Evolutionary conservation across 37 sponge, comb jelly and placozoan genomes (phyloP).

Genomic region (Halichondria panicea): DNA sequence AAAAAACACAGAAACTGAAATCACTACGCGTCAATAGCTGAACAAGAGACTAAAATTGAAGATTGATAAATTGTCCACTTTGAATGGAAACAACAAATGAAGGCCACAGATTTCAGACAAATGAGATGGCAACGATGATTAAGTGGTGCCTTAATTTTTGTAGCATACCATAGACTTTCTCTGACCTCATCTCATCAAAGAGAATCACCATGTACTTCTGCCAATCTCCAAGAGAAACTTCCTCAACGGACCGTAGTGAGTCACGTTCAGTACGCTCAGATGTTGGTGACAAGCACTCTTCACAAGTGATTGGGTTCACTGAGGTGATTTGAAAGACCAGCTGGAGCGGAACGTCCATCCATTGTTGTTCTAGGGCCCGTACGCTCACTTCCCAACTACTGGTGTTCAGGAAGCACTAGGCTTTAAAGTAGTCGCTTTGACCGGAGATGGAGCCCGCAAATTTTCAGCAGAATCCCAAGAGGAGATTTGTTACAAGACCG

Average conservation of each 20-base stretch:
- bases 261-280: slow-evolving; percentile 9
- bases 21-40: too few species aligned
- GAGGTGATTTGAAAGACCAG: slow-evolving; percentile 23
- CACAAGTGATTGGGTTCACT: slow-evolving; percentile 35
- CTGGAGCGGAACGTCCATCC: slow-evolving; percentile 6
- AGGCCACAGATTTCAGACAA: background rate
- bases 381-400: slow-evolving; percentile 44
- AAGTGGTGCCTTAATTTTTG: slow-evolving; percentile 48
- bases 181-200: too few species aligned
- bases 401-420: slow-evolving; percentile 14
- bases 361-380: slow-evolving; percentile 21
- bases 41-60: too few species aligned
- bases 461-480: background rate
- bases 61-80: too few species aligned
- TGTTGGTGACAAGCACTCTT: slow-evolving; percentile 28
- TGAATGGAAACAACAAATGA: background rate
- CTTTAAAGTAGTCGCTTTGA: slow-evolving; percentile 31
- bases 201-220: too few species aligned
- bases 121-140: slow-evolving; percentile 6
- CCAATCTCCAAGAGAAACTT: too few species aligned
- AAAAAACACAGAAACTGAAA: too few species aligned
- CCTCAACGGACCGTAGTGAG: background rate
- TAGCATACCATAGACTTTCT: too few species aligned
- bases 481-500: slow-evolving; percentile 14
- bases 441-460: slow-evolving; percentile 43